A percentile compares a stretch with the other conserved stretches of the same genome.
Evolutionary conservation across 2,888 invertebrate species (phyloP).

Genomic region (Eulithis testata): DNA sequence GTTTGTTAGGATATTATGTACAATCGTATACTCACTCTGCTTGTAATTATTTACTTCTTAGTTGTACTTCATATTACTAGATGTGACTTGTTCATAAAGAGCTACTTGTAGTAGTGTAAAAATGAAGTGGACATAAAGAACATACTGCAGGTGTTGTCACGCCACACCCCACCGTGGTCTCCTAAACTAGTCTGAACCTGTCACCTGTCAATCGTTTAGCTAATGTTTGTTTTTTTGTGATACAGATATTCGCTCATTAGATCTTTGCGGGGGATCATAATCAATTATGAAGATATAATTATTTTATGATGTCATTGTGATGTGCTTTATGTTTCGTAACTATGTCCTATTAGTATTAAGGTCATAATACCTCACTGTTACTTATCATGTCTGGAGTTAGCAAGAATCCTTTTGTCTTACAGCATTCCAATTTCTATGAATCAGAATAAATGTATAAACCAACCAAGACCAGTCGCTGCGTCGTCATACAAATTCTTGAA

Average conservation of each 20-base stretch:
- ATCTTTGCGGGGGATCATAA: slow-evolving; percentile 11
- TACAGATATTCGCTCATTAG: slow-evolving; percentile 7
- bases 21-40: no score
- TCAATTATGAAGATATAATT: background rate
- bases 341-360: background rate
- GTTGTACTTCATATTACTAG: no score
- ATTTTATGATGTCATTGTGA: background rate
- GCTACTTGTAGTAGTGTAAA: no score
- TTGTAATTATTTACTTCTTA: no score
- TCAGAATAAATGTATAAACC: background rate
- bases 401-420: slow-evolving; percentile 9
- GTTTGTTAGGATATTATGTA: no score
- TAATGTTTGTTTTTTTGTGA: background rate
- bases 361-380: background rate
- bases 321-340: no score
- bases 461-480: background rate
- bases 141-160: background rate
- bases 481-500: slow-evolving; percentile 42
- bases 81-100: no score
- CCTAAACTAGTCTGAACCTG: background rate
- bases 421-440: slow-evolving; percentile 6
- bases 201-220: slow-evolving; percentile 26
- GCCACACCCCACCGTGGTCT: background rate
- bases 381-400: background rate
- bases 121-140: no score